Percentiles rank a stretch among this genome's conserved stretches.
These are phyloP conservation scores for Cyclargus thomasi DNA, from an alignment of 1,140 invertebrate genomes.

Conservation along the genomic window DNA sequence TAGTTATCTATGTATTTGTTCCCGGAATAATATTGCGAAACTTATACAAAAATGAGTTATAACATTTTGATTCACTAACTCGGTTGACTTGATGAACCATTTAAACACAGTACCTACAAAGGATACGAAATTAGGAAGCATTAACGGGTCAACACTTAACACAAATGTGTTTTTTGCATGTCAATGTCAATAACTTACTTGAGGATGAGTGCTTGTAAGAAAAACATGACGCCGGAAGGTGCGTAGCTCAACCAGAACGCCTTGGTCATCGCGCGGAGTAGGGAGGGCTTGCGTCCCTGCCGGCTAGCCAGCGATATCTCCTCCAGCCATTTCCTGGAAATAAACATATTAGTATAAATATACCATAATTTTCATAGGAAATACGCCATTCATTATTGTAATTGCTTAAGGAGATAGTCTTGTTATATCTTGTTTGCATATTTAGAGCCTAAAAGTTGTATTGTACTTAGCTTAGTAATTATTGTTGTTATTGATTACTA, in stretches of 20 bases:
- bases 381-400: not conserved
- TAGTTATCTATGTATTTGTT: too few relatives aligned
- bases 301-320: conserved; percentile 64
- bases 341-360: conserved; percentile 26
- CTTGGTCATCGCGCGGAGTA: conserved; percentile 66
- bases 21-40: too few relatives aligned
- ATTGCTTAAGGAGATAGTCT: not conserved
- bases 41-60: too few relatives aligned
- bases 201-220: conserved; percentile 62
- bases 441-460: too few relatives aligned
- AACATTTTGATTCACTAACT: too few relatives aligned
- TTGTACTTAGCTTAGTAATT: too few relatives aligned
- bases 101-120: not conserved
- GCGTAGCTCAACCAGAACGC: conserved; percentile 68
- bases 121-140: not conserved
- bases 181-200: conserved; percentile 42
- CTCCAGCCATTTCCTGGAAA: conserved; percentile 70
- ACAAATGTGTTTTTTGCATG: not conserved
- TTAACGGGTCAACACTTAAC: not conserved
- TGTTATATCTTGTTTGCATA: not conserved
- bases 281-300: conserved; percentile 61
- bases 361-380: conserved; percentile 17
- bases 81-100: too few relatives aligned
- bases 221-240: conserved; percentile 67
- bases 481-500: too few relatives aligned